Base-by-base conservation (phyloP, 2,888 invertebrate genomes). In the Caenorhabditis sp. region DNA sequence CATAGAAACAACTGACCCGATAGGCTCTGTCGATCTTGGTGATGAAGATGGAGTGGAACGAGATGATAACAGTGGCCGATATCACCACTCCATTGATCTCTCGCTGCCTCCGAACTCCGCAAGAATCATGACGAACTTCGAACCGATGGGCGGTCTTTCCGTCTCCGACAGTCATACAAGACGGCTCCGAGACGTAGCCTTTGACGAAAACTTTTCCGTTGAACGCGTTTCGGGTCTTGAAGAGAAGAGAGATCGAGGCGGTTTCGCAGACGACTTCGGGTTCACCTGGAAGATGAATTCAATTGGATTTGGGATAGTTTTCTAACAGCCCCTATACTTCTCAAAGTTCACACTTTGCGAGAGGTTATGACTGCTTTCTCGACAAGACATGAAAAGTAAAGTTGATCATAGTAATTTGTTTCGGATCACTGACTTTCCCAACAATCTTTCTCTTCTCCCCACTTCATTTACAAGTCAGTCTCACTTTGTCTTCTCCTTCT, bases 11-110 rank as follows among this genome's bases (percentile, higher is more conserved):
- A 55, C 88, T 88, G 24, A 90, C 78, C 15, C 89, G 85, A 60
- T 90, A 91, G 32, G 91, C 91, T 13, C 91, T 77, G 60, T 91
- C 91, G 8, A 89, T 83, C 84, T 91, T 91, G 2, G 91, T 91
- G 55, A 91, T 89, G 83, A 91, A 91, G 28, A 91, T 89, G 65
- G 90, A 87, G 67, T 90, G 90, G 76, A 90, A 90, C 3, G 89
- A 89, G 51, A 90, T 87, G 68, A 90, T 88, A 5, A 90, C 87
- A 35, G 89, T 90, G 0, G 90, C 84, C 20, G 88, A 82, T 24
- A 90, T 86, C 53, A 88, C 87, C 13, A 90, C 88, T 68, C 90
- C 90, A 71, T 87, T 90, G 44, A 82, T 69, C 50, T 91, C 90
- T 64, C 91, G 64, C 51, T 88, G 87, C 55, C 91, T 80, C 15